Percentiles rank a stretch among this genome's conserved stretches.
phyloP scores from a whole-genome alignment of 2,888 invertebrate species.

The Aspidiotus rigidus region DNA sequence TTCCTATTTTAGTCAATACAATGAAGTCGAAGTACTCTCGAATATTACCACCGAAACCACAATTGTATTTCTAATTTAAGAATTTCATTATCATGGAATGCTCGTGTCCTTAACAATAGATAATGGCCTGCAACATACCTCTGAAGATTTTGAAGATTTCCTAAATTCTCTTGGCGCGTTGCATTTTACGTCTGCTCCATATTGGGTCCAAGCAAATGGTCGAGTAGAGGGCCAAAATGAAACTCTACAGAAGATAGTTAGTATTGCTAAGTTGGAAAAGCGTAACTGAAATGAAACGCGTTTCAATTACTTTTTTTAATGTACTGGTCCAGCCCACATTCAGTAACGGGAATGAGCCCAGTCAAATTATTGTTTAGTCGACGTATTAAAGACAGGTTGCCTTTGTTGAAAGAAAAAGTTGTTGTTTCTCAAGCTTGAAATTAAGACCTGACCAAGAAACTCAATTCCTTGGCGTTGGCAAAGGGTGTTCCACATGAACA shows the following conservation, averaged over 20 bases:
- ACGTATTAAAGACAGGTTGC: constrained; percentile 11
- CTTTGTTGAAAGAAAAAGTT: not conserved
- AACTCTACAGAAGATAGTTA: constrained; percentile 3
- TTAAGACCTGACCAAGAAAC: not conserved
- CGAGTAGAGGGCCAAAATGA: not conserved
- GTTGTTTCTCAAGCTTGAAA: constrained; percentile 5
- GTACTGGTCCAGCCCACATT: constrained; percentile 1
- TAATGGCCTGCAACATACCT: not conserved
- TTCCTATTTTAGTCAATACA: not conserved
- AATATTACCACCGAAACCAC: not conserved
- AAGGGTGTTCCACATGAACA: not conserved
- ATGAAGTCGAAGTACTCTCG: not conserved
- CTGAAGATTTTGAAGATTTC: not conserved
- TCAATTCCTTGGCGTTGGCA: not conserved
- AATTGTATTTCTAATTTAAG: not conserved
- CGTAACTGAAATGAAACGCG: not conserved
- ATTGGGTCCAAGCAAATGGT: not conserved
- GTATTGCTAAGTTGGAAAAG: not conserved
- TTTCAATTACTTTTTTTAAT: not conserved
- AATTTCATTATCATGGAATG: not conserved
- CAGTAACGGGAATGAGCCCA: not conserved
- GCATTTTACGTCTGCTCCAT: not conserved
- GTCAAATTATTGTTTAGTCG: not conserved
- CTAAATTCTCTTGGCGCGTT: not conserved
- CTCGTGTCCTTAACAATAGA: not conserved